A percentile compares a stretch with the other conserved stretches of the same genome.
These are phyloP conservation scores for Lasius platythorax DNA, from an alignment of 2,888 invertebrate genomes.

Conservation along the genomic window DNA sequence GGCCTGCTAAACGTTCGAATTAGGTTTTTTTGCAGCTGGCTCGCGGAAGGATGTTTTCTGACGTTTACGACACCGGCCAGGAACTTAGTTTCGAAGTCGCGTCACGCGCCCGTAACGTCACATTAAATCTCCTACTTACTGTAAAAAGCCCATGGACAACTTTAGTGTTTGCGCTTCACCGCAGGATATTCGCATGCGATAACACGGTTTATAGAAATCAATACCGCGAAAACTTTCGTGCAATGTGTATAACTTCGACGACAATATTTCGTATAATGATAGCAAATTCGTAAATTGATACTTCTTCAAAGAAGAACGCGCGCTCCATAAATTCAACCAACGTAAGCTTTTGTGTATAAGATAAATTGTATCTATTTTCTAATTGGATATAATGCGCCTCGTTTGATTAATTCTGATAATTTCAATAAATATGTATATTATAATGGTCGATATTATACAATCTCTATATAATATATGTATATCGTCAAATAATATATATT, in stretches of 20 bases:
- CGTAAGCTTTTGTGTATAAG: neutral
- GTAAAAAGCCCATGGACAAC: conserved; percentile 57
- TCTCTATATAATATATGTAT: no score
- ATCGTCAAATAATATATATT: no score
- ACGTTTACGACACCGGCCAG: conserved; percentile 67
- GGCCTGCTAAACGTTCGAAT: conserved; percentile 67
- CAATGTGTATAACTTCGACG: neutral
- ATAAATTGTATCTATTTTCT: neutral
- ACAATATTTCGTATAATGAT: conserved; percentile 21
- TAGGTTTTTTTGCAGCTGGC: conserved; percentile 65
- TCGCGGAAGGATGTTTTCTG: conserved; percentile 67
- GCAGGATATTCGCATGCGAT: conserved; percentile 32
- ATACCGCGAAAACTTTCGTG: conserved; percentile 20
- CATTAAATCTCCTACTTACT: conserved; percentile 54
- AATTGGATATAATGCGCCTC: neutral
- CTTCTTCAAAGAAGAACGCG: neutral
- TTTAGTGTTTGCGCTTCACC: conserved; percentile 27
- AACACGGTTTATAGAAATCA: conserved; percentile 10
- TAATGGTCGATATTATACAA: neutral
- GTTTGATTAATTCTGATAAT: neutral
- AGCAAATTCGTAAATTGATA: conserved; percentile 38
- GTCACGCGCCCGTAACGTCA: conserved; percentile 51
- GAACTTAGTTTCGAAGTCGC: conserved; percentile 65
- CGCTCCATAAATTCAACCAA: neutral
- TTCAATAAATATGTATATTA: neutral